These are phyloP conservation scores for Andrena dorsata DNA, from an alignment of 2,888 invertebrate species.

Conservation along the genomic window DNA sequence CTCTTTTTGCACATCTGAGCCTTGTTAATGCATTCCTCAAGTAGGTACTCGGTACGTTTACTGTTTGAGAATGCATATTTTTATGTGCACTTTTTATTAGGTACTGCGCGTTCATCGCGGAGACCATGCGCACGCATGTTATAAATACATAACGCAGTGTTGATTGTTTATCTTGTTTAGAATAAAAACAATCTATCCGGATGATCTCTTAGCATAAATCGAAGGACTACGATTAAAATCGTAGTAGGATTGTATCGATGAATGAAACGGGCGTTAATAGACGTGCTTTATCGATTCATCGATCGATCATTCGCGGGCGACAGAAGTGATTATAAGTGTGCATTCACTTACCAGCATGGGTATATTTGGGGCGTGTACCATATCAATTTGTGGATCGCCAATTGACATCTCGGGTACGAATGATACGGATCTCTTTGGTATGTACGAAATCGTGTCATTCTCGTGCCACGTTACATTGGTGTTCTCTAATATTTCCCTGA, in stretches of 20 bases:
- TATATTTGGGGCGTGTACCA: slow-evolving; percentile 89
- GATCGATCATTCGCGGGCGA: background rate
- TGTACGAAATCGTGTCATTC: slow-evolving; percentile 89
- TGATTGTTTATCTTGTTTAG: background rate
- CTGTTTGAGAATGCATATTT: background rate
- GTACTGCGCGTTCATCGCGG: background rate
- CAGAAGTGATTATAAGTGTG: background rate
- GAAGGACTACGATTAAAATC: background rate
- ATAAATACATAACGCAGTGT: background rate
- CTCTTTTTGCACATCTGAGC: background rate
- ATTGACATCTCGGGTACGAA: slow-evolving; percentile 89
- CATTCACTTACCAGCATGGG: slow-evolving; percentile 89
- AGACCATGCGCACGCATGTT: background rate
- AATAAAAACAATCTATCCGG: background rate
- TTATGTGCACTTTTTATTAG: background rate
- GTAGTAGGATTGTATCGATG: background rate
- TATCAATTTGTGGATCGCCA: slow-evolving; percentile 88
- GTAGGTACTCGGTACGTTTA: no score
- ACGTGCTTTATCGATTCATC: background rate
- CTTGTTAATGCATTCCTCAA: no score
- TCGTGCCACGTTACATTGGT: slow-evolving; percentile 88
- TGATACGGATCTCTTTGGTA: slow-evolving; percentile 87
- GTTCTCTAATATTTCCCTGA: slow-evolving; percentile 90
- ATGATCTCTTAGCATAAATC: background rate
- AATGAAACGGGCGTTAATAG: background rate